Evolutionary conservation across 2,113 vertebrate genomes (phyloP), one percentile per base, ranked within the genome.

Genomic region (Geococcyx californianus): DNA sequence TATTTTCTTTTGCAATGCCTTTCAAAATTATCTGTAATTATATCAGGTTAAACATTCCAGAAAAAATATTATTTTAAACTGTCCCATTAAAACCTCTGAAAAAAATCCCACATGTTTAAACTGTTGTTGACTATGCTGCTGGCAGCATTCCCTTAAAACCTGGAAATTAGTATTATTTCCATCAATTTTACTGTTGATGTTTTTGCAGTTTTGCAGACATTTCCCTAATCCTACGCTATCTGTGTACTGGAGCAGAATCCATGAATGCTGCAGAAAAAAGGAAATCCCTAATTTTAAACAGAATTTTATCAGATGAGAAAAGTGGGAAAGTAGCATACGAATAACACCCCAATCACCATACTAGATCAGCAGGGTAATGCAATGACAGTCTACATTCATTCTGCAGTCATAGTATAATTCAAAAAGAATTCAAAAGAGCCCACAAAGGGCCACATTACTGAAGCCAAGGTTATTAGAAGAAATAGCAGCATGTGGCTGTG

Each of bases 391-490:
- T 54, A 62, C 47, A 38, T 44, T 44, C 75, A 63, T 40, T 88
- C 9, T 0, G 14, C 12, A 83, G 58, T 70, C 3, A 0, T 51
- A 74, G 12, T 23, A 33, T 58, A 91, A 95, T 93, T 69, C 51
- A 80, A 34, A 70, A 68, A 18, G 12, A 44, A 69, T 70, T 66
- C 0, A 0, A 74, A 88, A 59, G 51, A 77, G 55, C 55, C 55
- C 75, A 90, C 78, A 74, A 88, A 90, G 72, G 55, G 82, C n/a
- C 70, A 66, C 59, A 18, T 44, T 70, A 59, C 40, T 69, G 82
- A 75, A 66, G 78, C 67, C 84, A 93, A 94, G 84, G 87, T 97
- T 97, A 84, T 87, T 87, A 54, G 33, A 95, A 93, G 93, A 91
- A 95, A 94, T 10, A 90, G 70, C 54, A 93, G 90, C 75, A 70